These are phyloP conservation scores for Noturus placidus DNA, from an alignment of 2,113 vertebrate genomes.

Conservation along the genomic window DNA sequence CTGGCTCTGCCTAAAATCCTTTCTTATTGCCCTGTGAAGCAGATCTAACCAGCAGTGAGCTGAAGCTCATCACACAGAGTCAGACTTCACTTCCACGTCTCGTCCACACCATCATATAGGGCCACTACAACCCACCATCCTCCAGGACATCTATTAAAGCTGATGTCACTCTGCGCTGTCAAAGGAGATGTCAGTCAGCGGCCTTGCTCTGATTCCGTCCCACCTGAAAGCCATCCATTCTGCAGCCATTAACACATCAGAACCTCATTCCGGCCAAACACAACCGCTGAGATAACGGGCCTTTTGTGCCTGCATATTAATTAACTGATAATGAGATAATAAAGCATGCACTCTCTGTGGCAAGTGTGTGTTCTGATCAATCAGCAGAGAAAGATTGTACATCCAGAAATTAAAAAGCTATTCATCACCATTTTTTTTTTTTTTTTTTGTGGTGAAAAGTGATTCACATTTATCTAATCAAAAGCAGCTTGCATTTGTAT, in stretches of 20 bases:
- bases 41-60: background rate
- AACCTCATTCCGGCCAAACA: conserved; percentile 81
- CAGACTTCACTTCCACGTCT: conserved; percentile 25
- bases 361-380: conserved; percentile 85
- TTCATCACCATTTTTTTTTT: conserved; percentile 77
- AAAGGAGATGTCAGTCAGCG: conserved; percentile 63
- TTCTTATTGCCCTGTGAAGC: conserved; percentile 29
- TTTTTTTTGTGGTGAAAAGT: conserved; percentile 82
- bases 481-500: conserved; percentile 80
- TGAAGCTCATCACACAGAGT: conserved; percentile 26
- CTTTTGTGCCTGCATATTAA: conserved; percentile 91
- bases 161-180: conserved; percentile 62
- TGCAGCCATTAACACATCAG: conserved; percentile 85
- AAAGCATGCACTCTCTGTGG: conserved; percentile 77
- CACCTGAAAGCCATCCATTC: conserved; percentile 74
- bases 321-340: conserved; percentile 91
- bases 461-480: conserved; percentile 85
- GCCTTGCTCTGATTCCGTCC: conserved; percentile 75
- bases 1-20: conserved; percentile 24
- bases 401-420: conserved; percentile 88
- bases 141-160: conserved; percentile 28
- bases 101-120: conserved; percentile 35
- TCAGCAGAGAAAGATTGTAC: conserved; percentile 75
- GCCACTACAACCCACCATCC: conserved; percentile 17
- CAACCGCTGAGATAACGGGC: conserved; percentile 84